Evolutionary conservation across 2,888 invertebrate species (phyloP), one percentile per base, ranked within the genome.

Genomic region (Pseudanteris insignis): DNA sequence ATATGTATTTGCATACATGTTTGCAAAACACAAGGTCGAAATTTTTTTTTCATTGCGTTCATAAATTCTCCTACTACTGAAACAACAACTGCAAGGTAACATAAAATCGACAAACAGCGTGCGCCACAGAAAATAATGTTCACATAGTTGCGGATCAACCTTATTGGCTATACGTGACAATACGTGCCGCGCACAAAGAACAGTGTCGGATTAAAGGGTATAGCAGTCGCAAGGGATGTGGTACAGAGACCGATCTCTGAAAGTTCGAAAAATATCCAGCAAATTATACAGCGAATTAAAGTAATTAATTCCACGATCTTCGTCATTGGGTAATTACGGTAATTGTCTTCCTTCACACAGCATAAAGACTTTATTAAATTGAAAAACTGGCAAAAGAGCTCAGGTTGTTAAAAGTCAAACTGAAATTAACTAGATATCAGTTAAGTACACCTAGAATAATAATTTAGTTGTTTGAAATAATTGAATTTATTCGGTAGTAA

Each of bases 161-260:
- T 71, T 69, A 70, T 70, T 69, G 68, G 67, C 38, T 24, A 53
- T 68, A 67, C 64, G 61, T 65, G 70, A 72, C 74, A 74, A 73
- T 72, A 68, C 63, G 70, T 63, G 61, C 58, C 50, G 47, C 55
- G 65, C 66, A 70, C 67, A 70, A 70, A 69, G 67, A 68, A 63
- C 44, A 38, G 21, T 40, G 34, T 29, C 28, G 61, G 64, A 68
- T 67, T 67, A 64, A 63, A 51, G 64, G 57, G 63, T 51, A 63
- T n/a, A n/a, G 65, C 44, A 68, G 53, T 48, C 63, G 50, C 30
- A 62, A 58, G 63, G 63, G 67, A 21, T 44, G 46, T 26, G 15
- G 14, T 9, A 10, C 28, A 11, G 18, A 40, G 40, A 26, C 33
- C 29, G 18, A 40, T 28, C 38, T 48, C 46, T 61, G 14, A 36